Percentiles rank a stretch among this genome's conserved stretches.
These are phyloP conservation scores for Neria commutata DNA, from an alignment of 2,888 invertebrate genomes.

Conservation along the genomic window DNA sequence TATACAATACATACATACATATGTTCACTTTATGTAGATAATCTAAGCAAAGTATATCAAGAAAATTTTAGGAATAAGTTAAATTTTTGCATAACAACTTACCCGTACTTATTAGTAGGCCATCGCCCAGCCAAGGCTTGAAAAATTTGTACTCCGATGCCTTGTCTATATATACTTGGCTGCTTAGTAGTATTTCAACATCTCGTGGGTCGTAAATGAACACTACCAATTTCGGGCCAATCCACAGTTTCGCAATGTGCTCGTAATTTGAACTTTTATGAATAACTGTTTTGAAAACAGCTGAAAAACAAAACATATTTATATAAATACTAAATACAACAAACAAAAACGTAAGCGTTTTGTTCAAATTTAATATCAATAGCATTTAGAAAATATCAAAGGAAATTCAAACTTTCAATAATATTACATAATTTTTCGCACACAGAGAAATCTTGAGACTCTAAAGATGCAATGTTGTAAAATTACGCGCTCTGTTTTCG, in stretches of 20 bases:
- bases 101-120: conserved; percentile 81
- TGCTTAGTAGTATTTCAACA: conserved; percentile 78
- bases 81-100: conserved; percentile 30
- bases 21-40: too few relatives aligned
- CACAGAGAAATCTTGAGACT: too few relatives aligned
- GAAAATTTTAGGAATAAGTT: too few relatives aligned
- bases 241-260: conserved; percentile 73
- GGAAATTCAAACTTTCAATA: too few relatives aligned
- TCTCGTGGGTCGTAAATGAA: conserved; percentile 79
- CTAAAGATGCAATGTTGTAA: too few relatives aligned
- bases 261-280: conserved; percentile 64
- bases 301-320: conserved; percentile 60
- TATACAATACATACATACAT: too few relatives aligned
- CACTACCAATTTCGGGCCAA: conserved; percentile 76
- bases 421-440: too few relatives aligned
- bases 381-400: too few relatives aligned
- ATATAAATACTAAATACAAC: neutral
- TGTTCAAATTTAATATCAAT: neutral
- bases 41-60: too few relatives aligned
- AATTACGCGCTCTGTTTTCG: too few relatives aligned
- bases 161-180: conserved; percentile 81
- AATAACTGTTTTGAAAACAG: conserved; percentile 71
- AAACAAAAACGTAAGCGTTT: neutral
- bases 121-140: conserved; percentile 84
- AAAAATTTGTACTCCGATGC: conserved; percentile 80